Conservation (phyloP, 2,113 vertebrate genomes). For the Emydura subglobosa region DNA sequence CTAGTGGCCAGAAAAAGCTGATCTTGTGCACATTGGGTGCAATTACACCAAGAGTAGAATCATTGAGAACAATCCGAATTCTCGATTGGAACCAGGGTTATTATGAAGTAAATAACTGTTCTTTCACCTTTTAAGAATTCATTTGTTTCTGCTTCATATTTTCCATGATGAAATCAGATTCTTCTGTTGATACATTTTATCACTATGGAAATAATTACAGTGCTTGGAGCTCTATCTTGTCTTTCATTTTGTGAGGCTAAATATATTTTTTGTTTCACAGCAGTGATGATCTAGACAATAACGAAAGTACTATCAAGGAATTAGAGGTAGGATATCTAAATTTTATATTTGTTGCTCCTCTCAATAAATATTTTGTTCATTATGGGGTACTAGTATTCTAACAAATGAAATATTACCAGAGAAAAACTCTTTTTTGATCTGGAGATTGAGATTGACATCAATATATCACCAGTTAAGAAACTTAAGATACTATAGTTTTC, state of each 20-base stretch:
- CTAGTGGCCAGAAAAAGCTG: background rate
- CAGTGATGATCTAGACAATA: background rate
- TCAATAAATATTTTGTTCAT: background rate
- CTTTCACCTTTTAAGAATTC: background rate
- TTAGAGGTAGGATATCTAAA: slow-evolving; percentile 47
- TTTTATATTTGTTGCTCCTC: background rate
- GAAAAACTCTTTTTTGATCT: background rate
- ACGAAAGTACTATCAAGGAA: slow-evolving; percentile 29
- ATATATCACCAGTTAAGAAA: fast-evolving
- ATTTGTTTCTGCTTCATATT: background rate
- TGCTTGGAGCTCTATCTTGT: background rate
- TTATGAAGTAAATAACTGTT: background rate
- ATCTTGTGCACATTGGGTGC: background rate
- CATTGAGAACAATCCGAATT: background rate
- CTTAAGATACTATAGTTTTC: background rate
- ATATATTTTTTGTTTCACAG: background rate
- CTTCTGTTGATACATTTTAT: background rate
- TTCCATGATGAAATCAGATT: background rate
- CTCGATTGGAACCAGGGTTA: background rate
- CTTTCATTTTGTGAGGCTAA: background rate
- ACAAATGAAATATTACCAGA: background rate
- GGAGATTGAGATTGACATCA: background rate
- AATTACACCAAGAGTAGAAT: background rate
- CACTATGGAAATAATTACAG: background rate
- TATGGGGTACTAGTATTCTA: background rate